Conservation (phyloP, 2,113 vertebrate species). For the Fukomys damarensis region DNA sequence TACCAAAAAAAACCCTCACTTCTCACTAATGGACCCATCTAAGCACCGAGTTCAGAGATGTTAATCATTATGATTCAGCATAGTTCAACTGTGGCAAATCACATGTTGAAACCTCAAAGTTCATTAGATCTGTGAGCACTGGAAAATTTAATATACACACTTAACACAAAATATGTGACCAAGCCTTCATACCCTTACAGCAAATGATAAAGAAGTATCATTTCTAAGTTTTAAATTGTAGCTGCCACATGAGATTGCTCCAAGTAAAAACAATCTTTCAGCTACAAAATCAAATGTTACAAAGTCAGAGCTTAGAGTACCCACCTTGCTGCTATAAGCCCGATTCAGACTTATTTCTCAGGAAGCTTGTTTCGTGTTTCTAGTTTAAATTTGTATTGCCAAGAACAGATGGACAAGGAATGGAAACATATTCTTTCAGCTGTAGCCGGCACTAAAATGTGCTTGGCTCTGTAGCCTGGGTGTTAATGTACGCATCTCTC, state of each 20-base stretch:
- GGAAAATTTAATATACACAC: background rate
- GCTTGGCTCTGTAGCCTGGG: slow-evolving; percentile 78
- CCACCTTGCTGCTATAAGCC: slow-evolving; percentile 67
- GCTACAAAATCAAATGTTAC: slow-evolving; percentile 2
- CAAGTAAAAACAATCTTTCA: background rate
- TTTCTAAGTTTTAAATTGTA: background rate
- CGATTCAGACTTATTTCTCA: slow-evolving; percentile 68
- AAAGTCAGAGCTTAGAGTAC: background rate
- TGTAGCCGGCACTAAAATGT: slow-evolving; percentile 75
- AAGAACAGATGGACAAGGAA: slow-evolving; percentile 84
- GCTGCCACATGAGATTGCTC: background rate
- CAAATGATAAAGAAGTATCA: background rate
- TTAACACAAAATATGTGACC: background rate
- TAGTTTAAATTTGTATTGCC: slow-evolving; percentile 78
- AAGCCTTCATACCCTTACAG: background rate
- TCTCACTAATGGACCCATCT: background rate
- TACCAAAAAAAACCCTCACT: background rate
- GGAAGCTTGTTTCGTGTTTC: slow-evolving; percentile 71
- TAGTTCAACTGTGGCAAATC: background rate
- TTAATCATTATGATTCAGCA: background rate
- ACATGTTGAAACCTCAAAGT: background rate
- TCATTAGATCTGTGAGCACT: background rate
- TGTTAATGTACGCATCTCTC: slow-evolving; percentile 77
- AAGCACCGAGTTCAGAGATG: background rate
- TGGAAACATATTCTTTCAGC: slow-evolving; percentile 83